Evolutionary conservation across 1,140 invertebrate species (phyloP), one percentile per base, ranked within the genome.

Genomic region (Aporrectodea caliginosa): DNA sequence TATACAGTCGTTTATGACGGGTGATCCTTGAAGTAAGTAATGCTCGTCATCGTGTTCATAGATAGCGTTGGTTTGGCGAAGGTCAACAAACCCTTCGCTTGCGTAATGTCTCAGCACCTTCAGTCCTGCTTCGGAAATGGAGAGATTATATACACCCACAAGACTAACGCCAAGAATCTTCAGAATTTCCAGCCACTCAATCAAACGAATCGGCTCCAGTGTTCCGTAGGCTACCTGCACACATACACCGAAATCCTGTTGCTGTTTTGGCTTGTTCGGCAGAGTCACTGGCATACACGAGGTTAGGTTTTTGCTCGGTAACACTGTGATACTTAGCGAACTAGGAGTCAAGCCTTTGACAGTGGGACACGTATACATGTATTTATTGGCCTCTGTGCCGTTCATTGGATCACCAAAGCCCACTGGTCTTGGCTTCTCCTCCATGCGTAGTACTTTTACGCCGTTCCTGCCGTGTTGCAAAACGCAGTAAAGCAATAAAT

Each of bases 1-100:
- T 35, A 82, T 69, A 34, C 81, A 82, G 75, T 82, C 81, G 33
- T 82, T 82, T 6, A 82, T 73, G 22, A 68, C 35, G 1, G 78
- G 78, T 6, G 78, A 74, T 33, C 34, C 43, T 70, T 79, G 35
- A n/a, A 75, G 33, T 1, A 35, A 30, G 27, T 12, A 58, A 6
- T 58, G 6, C 22, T 35, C 27, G 22, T 79, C 78, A n/a, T n/a
- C n/a, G n/a, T n/a, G n/a, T n/a, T n/a, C n/a, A n/a, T 58, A 58
- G 22, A 72, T 68, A 69, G 32, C 16, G 0, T 71, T 35, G 0
- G 75, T 30, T 29, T 77, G 30, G 14, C 75, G 22, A 33, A 80
- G 58, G 27, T 77, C 79, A 72, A 80, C 79, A 35, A 77, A 77
- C 12, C 69, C 33, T 35, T 80, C 69, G 6, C 35, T 35, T 27